phyloP scores from a whole-genome alignment of 2,797 vertebrate species.

The Acipenser transmontanus region DNA sequence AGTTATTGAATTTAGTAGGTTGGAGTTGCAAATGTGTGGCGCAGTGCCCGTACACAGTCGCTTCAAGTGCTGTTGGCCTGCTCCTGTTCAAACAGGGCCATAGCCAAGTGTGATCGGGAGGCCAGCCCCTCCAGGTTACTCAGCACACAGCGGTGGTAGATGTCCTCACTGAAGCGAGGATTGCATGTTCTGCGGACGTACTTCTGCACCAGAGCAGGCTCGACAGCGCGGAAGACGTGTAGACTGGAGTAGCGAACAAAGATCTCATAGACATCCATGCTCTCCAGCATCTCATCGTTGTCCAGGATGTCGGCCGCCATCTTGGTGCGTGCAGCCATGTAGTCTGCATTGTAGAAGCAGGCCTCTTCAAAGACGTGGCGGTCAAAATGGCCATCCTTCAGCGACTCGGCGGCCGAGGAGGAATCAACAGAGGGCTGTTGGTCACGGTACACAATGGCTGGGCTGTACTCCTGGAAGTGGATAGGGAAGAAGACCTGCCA shows the following conservation, averaged over 20 bases:
- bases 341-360: conserved; percentile 97
- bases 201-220: conserved; percentile 88
- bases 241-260: conserved; percentile 89
- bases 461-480: conserved; percentile 94
- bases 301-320: conserved; percentile 81
- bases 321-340: conserved; percentile 83
- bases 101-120: conserved; percentile 82
- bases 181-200: conserved; percentile 80
- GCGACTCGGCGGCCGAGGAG: conserved; percentile 59
- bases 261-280: conserved; percentile 87
- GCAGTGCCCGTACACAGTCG: no score
- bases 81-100: conserved; percentile 90
- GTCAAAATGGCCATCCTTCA: conserved; percentile 82
- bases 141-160: conserved; percentile 90
- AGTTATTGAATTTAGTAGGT: no score
- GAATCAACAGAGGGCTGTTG: conserved; percentile 69
- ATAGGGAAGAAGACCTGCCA: conserved; percentile 97
- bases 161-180: conserved; percentile 83
- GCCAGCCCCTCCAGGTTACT: conserved; percentile 89
- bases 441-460: conserved; percentile 64
- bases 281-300: conserved; percentile 86
- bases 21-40: no score
- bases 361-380: conserved; percentile 84
- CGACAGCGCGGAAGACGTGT: conserved; percentile 89
- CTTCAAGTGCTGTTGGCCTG: conserved; percentile 89